Evolutionary conservation across 2,888 invertebrate species (phyloP).

Genomic region (Pasiphila rectangulata): DNA sequence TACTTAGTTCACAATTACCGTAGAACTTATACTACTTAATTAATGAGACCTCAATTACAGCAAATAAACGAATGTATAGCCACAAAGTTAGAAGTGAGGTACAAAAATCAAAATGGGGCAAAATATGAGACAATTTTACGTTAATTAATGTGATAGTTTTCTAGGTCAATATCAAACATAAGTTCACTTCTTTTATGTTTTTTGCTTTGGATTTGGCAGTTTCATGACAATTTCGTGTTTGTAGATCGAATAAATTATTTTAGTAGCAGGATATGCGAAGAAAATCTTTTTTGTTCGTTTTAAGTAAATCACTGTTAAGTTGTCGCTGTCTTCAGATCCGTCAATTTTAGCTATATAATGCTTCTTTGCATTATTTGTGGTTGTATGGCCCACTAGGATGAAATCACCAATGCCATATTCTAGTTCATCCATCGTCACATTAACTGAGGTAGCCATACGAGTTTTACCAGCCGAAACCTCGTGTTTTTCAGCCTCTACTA

Average conservation of each 20-base stretch:
- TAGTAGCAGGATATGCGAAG: not conserved
- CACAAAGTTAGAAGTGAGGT: not conserved
- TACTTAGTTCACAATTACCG: not conserved
- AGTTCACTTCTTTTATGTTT: not conserved
- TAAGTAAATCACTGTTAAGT: not conserved
- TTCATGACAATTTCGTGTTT: constrained; percentile 3
- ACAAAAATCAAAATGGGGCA: not conserved
- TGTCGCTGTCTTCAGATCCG: not conserved
- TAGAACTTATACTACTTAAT: not conserved
- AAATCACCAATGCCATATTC: not conserved
- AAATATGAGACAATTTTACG: constrained; percentile 4
- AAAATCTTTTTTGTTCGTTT: not conserved
- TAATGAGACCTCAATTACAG: not conserved
- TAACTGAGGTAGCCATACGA: not conserved
- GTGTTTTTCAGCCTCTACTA: not conserved
- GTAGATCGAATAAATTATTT: not conserved
- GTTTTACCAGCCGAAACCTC: not conserved
- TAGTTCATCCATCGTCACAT: not conserved
- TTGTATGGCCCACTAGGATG: not conserved
- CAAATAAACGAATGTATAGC: not conserved
- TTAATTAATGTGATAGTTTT: not conserved
- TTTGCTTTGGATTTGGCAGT: not conserved
- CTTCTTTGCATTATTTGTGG: not conserved
- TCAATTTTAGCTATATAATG: not conserved
- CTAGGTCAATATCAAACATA: constrained; percentile 2